These are phyloP conservation scores for Haplotaxodon microlepis DNA, from an alignment of 2,113 vertebrate species.

Conservation along the genomic window DNA sequence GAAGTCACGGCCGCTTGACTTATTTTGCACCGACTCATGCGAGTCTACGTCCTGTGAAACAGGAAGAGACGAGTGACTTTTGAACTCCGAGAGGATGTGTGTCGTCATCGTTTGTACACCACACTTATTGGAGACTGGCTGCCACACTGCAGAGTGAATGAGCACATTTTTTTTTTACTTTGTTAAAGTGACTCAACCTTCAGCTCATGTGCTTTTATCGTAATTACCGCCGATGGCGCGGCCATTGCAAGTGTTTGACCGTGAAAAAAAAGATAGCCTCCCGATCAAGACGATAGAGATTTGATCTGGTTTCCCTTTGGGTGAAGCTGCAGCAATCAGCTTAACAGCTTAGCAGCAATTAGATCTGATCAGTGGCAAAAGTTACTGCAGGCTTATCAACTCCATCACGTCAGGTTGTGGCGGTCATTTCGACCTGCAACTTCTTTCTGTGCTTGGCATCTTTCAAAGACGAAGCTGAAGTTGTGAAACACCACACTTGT, in stretches of 20 bases:
- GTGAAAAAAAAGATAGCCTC: not conserved
- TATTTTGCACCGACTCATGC: constrained; percentile 29
- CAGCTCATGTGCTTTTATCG: not conserved
- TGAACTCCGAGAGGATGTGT: constrained; percentile 58
- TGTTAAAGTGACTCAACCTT: not conserved
- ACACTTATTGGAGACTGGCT: not conserved
- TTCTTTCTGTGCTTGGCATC: not conserved
- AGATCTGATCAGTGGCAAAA: constrained; percentile 15
- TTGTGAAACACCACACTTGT: not conserved
- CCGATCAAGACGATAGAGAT: not conserved
- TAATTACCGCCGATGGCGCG: not conserved
- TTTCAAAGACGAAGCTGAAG: not conserved
- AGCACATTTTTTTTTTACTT: not conserved
- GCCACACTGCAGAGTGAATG: constrained; percentile 3
- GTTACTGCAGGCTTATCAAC: not conserved
- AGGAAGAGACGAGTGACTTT: constrained; percentile 67
- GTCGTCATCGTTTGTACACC: constrained; percentile 48
- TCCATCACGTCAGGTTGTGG: not conserved
- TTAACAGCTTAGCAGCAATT: constrained; percentile 30
- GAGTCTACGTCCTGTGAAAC: constrained; percentile 63
- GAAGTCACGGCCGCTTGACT: constrained; percentile 43
- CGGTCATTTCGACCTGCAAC: not conserved
- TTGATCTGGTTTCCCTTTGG: constrained; percentile 18
- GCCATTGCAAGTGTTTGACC: not conserved
- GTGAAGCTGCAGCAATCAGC: constrained; percentile 1